Evolutionary conservation across 2,113 vertebrate species (phyloP).

Genomic region (Melanerpes aurifrons): DNA sequence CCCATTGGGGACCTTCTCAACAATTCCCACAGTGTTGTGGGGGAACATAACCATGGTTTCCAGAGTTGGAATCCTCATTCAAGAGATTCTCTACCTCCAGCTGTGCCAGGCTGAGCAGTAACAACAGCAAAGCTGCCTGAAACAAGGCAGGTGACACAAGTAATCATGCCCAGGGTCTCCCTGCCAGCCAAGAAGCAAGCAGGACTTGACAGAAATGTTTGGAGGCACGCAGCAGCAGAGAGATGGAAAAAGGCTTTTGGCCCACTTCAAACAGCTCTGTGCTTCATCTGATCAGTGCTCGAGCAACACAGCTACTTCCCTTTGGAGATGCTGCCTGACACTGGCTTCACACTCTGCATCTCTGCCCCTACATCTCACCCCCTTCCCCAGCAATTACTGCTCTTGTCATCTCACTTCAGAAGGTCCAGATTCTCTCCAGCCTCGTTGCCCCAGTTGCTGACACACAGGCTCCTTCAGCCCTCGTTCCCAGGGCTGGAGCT

Average conservation of each 20-base stretch:
- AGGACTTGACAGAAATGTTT: neutral
- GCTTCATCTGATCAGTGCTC: neutral
- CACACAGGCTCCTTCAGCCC: neutral
- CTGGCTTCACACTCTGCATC: neutral
- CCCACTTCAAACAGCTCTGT: neutral
- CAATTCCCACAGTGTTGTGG: neutral
- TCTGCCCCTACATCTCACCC: neutral
- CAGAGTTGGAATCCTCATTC: neutral
- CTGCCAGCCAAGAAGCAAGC: neutral
- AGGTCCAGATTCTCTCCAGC: neutral
- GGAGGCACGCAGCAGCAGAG: neutral
- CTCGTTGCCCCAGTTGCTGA: neutral
- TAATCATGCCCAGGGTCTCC: neutral
- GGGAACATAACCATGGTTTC: neutral
- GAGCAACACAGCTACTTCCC: neutral
- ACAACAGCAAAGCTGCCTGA: neutral
- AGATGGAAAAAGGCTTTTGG: neutral
- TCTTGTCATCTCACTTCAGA: neutral
- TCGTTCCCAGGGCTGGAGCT: neutral
- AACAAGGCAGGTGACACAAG: neutral
- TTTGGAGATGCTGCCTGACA: neutral
- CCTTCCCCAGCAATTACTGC: neutral
- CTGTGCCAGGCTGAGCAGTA: neutral
- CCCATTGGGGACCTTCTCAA: neutral
- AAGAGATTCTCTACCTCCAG: neutral